Conservation (phyloP, 2,888 invertebrate genomes). For the Scaptomyza cyrtandrae region DNA sequence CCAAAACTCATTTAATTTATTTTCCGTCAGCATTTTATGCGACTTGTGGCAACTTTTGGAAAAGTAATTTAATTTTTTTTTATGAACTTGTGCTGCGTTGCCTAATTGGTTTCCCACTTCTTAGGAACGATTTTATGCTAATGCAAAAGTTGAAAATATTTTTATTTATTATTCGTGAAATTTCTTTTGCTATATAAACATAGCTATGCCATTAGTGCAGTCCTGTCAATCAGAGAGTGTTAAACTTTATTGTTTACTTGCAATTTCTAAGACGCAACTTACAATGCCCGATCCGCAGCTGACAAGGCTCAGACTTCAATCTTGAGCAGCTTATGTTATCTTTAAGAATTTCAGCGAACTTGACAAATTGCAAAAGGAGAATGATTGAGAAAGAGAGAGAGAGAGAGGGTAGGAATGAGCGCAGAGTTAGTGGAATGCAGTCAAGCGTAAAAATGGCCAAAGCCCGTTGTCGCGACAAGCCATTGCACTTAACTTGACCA, state of each 20-base stretch:
- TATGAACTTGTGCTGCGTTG: conserved; percentile 52
- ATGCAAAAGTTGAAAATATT: conserved; percentile 49
- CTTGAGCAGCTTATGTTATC: conserved; percentile 59
- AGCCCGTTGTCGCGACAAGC: conserved; percentile 58
- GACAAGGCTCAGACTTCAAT: conserved; percentile 24
- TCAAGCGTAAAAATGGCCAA: conserved; percentile 64
- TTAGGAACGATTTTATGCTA: conserved; percentile 54
- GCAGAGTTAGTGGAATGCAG: conserved; percentile 15
- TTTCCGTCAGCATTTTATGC: conserved; percentile 55
- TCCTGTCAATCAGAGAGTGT: conserved; percentile 38
- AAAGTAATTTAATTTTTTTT: conserved; percentile 63
- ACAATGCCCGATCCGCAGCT: conserved; percentile 28
- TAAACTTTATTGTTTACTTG: conserved; percentile 45
- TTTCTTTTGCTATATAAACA: not conserved
- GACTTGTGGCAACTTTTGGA: conserved; percentile 60
- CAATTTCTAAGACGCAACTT: conserved; percentile 49
- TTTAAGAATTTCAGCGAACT: conserved; percentile 61
- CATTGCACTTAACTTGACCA: conserved; percentile 77
- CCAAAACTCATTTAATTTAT: conserved; percentile 37
- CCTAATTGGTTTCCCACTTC: conserved; percentile 56
- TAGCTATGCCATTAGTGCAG: not conserved
- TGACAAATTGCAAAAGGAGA: conserved; percentile 54
- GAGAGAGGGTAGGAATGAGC: not conserved
- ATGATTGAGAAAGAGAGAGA: not conserved
- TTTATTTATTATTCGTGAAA: not conserved